phyloP scores from a whole-genome alignment of 2,113 vertebrate genomes.

The Gobius niger region DNA sequence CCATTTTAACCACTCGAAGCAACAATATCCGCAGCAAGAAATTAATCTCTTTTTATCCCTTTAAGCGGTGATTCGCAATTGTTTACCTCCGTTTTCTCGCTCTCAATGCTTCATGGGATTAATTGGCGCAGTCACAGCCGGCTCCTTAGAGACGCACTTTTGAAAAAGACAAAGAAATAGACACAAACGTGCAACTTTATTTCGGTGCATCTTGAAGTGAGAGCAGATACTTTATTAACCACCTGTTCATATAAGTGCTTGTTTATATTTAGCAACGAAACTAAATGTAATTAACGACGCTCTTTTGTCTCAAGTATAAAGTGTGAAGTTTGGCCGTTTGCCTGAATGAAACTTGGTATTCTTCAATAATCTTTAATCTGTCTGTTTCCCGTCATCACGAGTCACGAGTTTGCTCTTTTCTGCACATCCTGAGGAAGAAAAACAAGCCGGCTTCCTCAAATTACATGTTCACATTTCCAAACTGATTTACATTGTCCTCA shows the following conservation, averaged over 20 bases:
- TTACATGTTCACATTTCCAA: too few species aligned
- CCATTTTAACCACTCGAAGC: slow-evolving; percentile 22
- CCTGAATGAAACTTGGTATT: background rate
- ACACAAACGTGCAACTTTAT: slow-evolving; percentile 35
- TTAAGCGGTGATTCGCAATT: slow-evolving; percentile 46
- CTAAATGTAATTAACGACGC: background rate
- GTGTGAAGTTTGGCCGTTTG: background rate
- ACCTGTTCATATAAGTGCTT: slow-evolving; percentile 2
- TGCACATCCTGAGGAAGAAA: too few species aligned
- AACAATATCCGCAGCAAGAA: slow-evolving; percentile 33
- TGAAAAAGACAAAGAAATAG: slow-evolving; percentile 42
- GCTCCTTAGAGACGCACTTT: slow-evolving; percentile 40
- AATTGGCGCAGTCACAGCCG: slow-evolving; percentile 61
- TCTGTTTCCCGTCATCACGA: too few species aligned
- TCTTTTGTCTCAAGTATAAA: background rate
- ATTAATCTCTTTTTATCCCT: background rate
- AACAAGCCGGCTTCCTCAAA: too few species aligned
- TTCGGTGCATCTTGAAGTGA: slow-evolving; percentile 19
- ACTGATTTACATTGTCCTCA: too few species aligned
- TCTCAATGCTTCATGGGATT: slow-evolving; percentile 39
- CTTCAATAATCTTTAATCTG: background rate
- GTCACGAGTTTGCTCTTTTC: too few species aligned
- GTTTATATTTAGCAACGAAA: slow-evolving; percentile 2
- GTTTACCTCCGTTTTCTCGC: slow-evolving; percentile 51
- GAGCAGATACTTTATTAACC: slow-evolving; percentile 15